Percentiles rank a stretch among this genome's conserved stretches.
phyloP scores from a whole-genome alignment of 2,888 invertebrate genomes.

The Brenthis ino region DNA sequence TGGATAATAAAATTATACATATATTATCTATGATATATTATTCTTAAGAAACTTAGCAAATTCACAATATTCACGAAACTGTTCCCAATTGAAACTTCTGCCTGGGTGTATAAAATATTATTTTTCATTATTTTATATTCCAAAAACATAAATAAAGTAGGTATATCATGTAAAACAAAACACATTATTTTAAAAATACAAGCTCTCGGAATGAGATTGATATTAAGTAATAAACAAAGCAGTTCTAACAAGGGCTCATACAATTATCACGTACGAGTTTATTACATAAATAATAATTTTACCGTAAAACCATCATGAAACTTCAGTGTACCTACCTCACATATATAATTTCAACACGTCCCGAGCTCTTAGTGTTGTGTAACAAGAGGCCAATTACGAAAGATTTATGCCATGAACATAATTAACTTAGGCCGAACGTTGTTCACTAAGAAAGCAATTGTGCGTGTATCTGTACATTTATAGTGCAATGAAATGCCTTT shows the following conservation, averaged over 20 bases:
- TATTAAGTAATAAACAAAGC: slow-evolving; percentile 32
- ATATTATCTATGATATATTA: no score
- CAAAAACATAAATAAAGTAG: neutral
- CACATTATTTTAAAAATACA: slow-evolving; percentile 8
- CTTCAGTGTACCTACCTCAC: slow-evolving; percentile 66
- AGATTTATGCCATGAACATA: slow-evolving; percentile 82
- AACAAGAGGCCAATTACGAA: slow-evolving; percentile 82
- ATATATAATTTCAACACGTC: slow-evolving; percentile 82
- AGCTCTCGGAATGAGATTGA: slow-evolving; percentile 28
- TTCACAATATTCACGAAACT: no score
- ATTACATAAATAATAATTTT: slow-evolving; percentile 53
- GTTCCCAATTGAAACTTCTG: no score
- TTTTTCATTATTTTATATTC: no score
- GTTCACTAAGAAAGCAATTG: slow-evolving; percentile 75
- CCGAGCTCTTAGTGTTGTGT: slow-evolving; percentile 76
- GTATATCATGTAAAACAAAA: neutral
- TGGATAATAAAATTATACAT: no score
- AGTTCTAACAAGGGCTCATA: slow-evolving; percentile 33
- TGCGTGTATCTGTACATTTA: slow-evolving; percentile 48
- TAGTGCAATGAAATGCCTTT: slow-evolving; percentile 21
- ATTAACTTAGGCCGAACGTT: slow-evolving; percentile 82
- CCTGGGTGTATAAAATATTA: no score
- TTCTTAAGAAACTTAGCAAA: no score
- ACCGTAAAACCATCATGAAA: slow-evolving; percentile 57
- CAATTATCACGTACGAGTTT: slow-evolving; percentile 47